Evolutionary conservation across 1,140 invertebrate genomes (phyloP).

Genomic region (Monochamus saltuarius): DNA sequence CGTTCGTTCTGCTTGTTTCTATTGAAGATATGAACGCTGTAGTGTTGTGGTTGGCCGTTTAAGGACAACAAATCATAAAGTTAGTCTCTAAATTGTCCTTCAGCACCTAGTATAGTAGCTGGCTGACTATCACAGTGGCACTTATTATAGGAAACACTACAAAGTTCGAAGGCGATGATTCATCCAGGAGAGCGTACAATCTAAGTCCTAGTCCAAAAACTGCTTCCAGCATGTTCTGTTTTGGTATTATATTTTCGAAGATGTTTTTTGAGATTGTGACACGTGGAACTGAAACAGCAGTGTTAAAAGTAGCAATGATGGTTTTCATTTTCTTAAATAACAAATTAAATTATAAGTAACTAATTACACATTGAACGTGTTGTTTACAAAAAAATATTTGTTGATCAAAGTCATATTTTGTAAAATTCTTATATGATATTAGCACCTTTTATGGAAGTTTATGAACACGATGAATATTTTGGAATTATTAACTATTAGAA

Average conservation of each 20-base stretch:
- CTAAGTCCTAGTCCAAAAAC: constrained; percentile 39
- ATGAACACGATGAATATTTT: too few species aligned
- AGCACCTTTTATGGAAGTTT: too few species aligned
- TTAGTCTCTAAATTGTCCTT: constrained; percentile 59
- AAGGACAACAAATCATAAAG: constrained; percentile 60
- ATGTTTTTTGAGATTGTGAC: too few species aligned
- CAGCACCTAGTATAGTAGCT: constrained; percentile 64
- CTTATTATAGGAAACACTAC: constrained; percentile 69
- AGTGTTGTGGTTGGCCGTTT: constrained; percentile 45
- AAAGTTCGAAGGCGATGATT: constrained; percentile 55
- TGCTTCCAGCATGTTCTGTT: constrained; percentile 29
- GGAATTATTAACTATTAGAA: too few species aligned
- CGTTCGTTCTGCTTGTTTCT: constrained; percentile 25
- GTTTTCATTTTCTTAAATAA: too few species aligned
- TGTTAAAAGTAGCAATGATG: too few species aligned
- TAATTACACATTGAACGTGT: too few species aligned
- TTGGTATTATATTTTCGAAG: background rate
- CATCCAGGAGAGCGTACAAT: constrained; percentile 33
- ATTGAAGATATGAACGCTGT: constrained; percentile 45
- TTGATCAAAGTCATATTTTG: too few species aligned
- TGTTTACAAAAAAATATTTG: too few species aligned
- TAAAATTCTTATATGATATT: too few species aligned
- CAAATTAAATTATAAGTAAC: too few species aligned
- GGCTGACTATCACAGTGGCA: constrained; percentile 61
- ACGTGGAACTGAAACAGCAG: too few species aligned